Base-by-base conservation (phyloP, 2,888 invertebrate species). In the Argyresthia goedartella region DNA sequence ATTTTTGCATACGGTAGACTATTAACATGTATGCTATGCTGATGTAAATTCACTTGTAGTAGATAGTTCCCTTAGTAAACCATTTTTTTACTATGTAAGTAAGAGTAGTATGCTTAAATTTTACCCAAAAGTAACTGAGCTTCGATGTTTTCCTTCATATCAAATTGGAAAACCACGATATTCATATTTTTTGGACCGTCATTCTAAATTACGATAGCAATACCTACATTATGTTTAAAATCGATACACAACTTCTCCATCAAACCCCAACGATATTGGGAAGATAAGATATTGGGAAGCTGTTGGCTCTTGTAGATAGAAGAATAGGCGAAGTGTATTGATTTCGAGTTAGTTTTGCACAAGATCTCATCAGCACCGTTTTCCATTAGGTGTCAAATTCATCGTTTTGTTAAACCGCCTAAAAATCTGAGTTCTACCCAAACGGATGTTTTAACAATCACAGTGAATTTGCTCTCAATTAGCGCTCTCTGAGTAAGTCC, bases 121-220 rank as follows among this genome's bases (percentile, higher is more conserved):
- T 43, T 10, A 10, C 13, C 13, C 25, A 46, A 34, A 25, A 9
- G 33, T 11, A 46, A 7, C 11, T 46, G 25, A 4, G 25, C 25
- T 25, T 25, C 6, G 6, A 25, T 25, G 25, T 25, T 25, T 25
- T 25, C 33, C 25, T 25, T 16, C 33, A 11, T 46, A 15, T 25
- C 25, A 25, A 16, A 46, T 46, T 51, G 55, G 50, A 54, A 59
- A 62, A 10, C 68, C 68, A 77, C 74, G 71, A 76, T 84, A 84
- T 84, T 82, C 84, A 84, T 84, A 84, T 84, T 84, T 84, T 82
- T 84, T 84, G 81, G 68, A 60, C 56, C 54, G 57, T 59, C 54
- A 13, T 1, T 49, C 11, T 10, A 41, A 49, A 16, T 25, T 16
- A 6, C 9, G 8, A 16, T 8, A 25, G 9, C 11, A 10, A 11